These are phyloP conservation scores for Addax nasomaculatus DNA, from an alignment of 2,113 vertebrate genomes.

Conservation along the genomic window DNA sequence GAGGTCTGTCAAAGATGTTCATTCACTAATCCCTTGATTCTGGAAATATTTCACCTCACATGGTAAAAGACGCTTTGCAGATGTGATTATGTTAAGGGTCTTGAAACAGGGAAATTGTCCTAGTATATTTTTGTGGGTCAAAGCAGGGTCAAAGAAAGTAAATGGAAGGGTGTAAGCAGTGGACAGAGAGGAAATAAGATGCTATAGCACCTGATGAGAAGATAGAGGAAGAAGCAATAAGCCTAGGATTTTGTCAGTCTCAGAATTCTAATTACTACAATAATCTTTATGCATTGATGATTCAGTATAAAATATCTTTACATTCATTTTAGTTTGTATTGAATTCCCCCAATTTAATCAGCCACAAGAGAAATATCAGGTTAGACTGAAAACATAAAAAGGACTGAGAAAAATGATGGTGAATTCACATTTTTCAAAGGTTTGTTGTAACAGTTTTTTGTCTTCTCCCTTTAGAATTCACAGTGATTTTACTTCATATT, in stretches of 20 bases:
- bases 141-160: not conserved
- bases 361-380: not conserved
- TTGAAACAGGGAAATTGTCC: not conserved
- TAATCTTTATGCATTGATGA: not conserved
- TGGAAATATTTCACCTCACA: not conserved
- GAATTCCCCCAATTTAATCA: not conserved
- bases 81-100: not conserved
- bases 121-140: not conserved
- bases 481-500: conserved; percentile 35
- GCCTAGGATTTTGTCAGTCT: not conserved
- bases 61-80: not conserved
- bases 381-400: not conserved
- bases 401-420: not conserved
- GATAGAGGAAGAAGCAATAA: not conserved
- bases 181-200: not conserved
- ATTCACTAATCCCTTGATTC: not conserved
- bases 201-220: not conserved
- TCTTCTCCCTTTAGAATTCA: not conserved
- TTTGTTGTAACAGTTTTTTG: not conserved
- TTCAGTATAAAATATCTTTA: not conserved
- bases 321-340: not conserved
- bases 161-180: not conserved
- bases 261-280: not conserved
- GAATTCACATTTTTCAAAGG: conserved; percentile 5
- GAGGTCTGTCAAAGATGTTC: not conserved